Percentiles rank a stretch among this genome's conserved stretches.
Conservation (phyloP, 2,888 invertebrate genomes). For the Ametastegia equiseti region DNA sequence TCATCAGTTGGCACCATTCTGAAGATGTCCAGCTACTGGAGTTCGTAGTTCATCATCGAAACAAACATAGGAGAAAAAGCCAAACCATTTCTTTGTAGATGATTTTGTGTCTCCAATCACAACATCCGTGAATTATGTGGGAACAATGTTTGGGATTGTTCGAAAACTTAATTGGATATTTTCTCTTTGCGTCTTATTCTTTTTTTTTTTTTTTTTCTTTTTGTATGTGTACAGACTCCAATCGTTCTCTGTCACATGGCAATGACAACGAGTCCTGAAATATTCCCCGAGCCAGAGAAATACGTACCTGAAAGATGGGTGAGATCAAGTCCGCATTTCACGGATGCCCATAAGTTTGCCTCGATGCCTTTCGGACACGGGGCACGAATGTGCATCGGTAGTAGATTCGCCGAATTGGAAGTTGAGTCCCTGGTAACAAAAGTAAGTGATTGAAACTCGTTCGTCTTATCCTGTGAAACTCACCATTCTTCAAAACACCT, state of each 20-base stretch:
- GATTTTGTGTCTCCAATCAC: background rate
- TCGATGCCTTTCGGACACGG: too few species aligned
- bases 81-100: too few species aligned
- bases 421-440: slow-evolving; percentile 43
- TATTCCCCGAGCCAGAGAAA: slow-evolving; percentile 30
- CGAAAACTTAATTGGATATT: background rate
- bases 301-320: too few species aligned
- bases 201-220: background rate
- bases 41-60: too few species aligned
- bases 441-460: background rate
- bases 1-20: too few species aligned
- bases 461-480: background rate
- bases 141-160: background rate
- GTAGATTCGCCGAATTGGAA: slow-evolving; percentile 50
- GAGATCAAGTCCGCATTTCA: background rate
- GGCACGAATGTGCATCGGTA: slow-evolving; percentile 46
- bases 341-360: too few species aligned
- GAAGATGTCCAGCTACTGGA: too few species aligned
- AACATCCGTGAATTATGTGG: background rate
- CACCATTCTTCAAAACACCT: background rate
- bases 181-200: background rate
- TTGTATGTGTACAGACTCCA: too few species aligned
- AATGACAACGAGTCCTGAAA: slow-evolving; percentile 27
- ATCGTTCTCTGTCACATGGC: slow-evolving; percentile 34
- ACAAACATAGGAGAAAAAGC: background rate